Evolutionary conservation across 2,888 invertebrate species (phyloP), one percentile per base, ranked within the genome.

Genomic region (Kuschelorhynchus macadamiae): DNA sequence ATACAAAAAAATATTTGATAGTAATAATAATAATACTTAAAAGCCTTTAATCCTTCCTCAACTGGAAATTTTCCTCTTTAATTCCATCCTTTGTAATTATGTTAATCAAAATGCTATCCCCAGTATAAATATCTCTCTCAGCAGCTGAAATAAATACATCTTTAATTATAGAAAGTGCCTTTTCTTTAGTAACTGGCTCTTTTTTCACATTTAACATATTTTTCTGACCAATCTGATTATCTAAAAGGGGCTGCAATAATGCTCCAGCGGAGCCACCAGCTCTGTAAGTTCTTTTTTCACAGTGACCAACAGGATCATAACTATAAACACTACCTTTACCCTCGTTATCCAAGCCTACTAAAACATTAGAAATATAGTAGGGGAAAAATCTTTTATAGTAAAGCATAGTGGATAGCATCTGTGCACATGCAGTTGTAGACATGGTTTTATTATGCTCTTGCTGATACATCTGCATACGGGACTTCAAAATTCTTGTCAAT

Each of bases 371-470:
- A 17, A 98, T 93, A 81, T 98, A 99, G 83, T 98, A 98, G 0
- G 99, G 99, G 85, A 99, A 99, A 85, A 99, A 99, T 62, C 99
- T 89, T 78, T 96, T 94, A 82, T 96, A 94, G 82, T 99, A 99
- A 75, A 99, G 87, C 87, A 97, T 92, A 2, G 96, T 97, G 0
- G 98, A 95, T 12, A 99, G 85, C 94, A 99, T 94, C 84, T 98
- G 97, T 1, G 98, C 96, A 2, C 95, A 89, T 1, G 98, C 97
- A 56, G 93, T 91, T 0, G 98, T 95, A 0, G 93, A 88, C 95
- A 98, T 98, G 0, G 89, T 87, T 84, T 95, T 96, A 80, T 95
- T 92, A 84, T 98, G 98, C 73, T 96, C 94, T 81, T 98, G 96
- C 73, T 92, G 88, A 80, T 97, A 98, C 92, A 97, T 96, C 86